phyloP scores from a whole-genome alignment of 2,888 invertebrate species.

The Biston stratarius region DNA sequence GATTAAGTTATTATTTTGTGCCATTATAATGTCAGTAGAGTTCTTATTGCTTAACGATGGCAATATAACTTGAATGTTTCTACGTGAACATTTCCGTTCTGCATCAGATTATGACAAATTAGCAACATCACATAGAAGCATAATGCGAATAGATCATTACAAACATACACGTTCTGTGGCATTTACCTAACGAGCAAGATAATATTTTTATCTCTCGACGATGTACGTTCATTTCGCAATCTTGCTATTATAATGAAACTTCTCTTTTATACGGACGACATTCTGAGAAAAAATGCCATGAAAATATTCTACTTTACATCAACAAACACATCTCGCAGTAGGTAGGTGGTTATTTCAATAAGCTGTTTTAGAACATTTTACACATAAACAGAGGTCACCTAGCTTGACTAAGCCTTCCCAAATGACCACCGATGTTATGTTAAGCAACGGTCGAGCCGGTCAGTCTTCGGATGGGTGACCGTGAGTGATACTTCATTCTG shows the following conservation, averaged over 20 bases:
- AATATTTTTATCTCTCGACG: slow-evolving; percentile 22
- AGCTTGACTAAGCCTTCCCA: no score
- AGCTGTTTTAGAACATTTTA: no score
- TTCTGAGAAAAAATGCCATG: slow-evolving; percentile 3
- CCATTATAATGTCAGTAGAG: slow-evolving; percentile 5
- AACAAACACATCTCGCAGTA: background rate
- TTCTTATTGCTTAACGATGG: slow-evolving; percentile 51
- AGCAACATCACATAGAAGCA: slow-evolving; percentile 62
- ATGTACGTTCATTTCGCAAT: slow-evolving; percentile 10
- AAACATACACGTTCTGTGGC: slow-evolving; percentile 24
- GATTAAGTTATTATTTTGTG: background rate
- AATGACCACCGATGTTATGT: no score
- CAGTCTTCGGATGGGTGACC: no score
- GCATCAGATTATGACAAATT: slow-evolving; percentile 65
- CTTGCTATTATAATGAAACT: slow-evolving; percentile 26
- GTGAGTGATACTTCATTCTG: no score
- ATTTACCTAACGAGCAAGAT: slow-evolving; percentile 23
- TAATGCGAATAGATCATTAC: slow-evolving; percentile 45
- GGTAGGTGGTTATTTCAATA: no score
- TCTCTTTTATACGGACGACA: background rate
- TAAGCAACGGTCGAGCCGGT: no score
- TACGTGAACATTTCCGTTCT: slow-evolving; percentile 65
- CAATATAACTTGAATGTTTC: slow-evolving; percentile 58
- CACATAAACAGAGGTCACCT: no score
- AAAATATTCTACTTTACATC: background rate